Base-by-base conservation (phyloP, 2,888 invertebrate genomes). In the Caenorhabditis uteleia region DNA sequence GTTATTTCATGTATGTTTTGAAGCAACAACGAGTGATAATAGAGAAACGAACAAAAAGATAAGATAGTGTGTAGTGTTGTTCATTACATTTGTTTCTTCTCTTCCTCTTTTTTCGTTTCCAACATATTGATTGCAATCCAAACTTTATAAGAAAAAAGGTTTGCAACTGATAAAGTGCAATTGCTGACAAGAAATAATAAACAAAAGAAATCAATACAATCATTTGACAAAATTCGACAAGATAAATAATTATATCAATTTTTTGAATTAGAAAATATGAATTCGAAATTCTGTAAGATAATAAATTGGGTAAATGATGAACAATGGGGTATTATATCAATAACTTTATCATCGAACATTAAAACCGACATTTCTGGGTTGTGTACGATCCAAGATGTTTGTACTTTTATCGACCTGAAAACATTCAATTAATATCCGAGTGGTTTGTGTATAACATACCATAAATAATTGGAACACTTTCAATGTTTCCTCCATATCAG, bases 401-500 rank as follows among this genome's bases (percentile, higher is more conserved):
- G 58, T 65, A 40, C 51, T 51, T 31, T 65, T 65, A 40, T 65
- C 65, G 29, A 65, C 49, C 56, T 56, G 34, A 16, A 56, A 54
- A 33, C 4, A 44, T 33, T 48, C 18, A 25, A 36, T 3, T 36
- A 21, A 36, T 14, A 29, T 14, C 18, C 8, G n/a, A 14, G 20
- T 29, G 12, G 18, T 26, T 5, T 20, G 3, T 10, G 20, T 12
- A 33, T 26, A 23, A 36, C 44, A 38, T 29, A 57, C 65, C 0
- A 39, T 47, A 43, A 65, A 65, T 7, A 65, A 27, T 29, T 54
- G 49, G 48, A 55, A 65, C 14, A 65, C 58, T 38, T 65, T 65
- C 25, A 65, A n/a, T 3, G 65, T 65, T 31, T 65, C 65, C 21
- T 65, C 65, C 59, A 59, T 59, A 27, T 65, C 65, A n/a, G 40